Base-by-base conservation (phyloP, 2,888 invertebrate species). In the Sinopyrophorus schimmeli region DNA sequence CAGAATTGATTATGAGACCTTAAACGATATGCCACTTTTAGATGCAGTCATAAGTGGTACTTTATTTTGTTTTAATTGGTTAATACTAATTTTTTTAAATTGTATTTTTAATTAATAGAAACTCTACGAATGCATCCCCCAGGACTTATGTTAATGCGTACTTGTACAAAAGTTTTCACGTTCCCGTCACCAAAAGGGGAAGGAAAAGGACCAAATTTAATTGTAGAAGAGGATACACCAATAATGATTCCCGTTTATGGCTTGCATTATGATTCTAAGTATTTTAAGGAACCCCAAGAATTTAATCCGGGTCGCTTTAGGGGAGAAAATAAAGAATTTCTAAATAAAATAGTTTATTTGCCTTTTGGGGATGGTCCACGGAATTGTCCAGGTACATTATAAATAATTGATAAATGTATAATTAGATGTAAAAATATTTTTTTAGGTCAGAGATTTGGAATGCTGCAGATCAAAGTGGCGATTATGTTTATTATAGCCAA, bases 41-140 rank as follows among this genome's bases (percentile, higher is more conserved):
- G 77, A 77, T 20, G 72, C 73, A 53, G 74, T 77, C 2, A 56
- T 78, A 1, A 64, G 62, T 31, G 78, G 77, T 78, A 58, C 51
- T 69, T n/a, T n/a, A n/a, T n/a, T n/a, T n/a, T n/a, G n/a, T n/a
- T n/a, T n/a, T n/a, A n/a, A n/a, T 75, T 0, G 7, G 1, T n/a
- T n/a, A n/a, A n/a, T n/a, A n/a, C n/a, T n/a, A n/a, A n/a, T n/a
- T n/a, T 24, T 37, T 23, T 11, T 1, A 14, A 28, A 21, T 16
- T 23, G 23, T 6, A 31, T 15, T 12, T 4, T 26, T 15, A 26
- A 2, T 6, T 63, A 54, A 4, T 57, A 61, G 69, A 70, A 53
- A 58, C 61, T 3, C 39, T 70, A 26, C 57, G 70, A 6, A 57
- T 65, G 32, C 61, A 65, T 50, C 66, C 69, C 7, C 60, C 67